These are phyloP conservation scores for Lerista edwardsae DNA, from an alignment of 2,797 vertebrate species.

Conservation along the genomic window DNA sequence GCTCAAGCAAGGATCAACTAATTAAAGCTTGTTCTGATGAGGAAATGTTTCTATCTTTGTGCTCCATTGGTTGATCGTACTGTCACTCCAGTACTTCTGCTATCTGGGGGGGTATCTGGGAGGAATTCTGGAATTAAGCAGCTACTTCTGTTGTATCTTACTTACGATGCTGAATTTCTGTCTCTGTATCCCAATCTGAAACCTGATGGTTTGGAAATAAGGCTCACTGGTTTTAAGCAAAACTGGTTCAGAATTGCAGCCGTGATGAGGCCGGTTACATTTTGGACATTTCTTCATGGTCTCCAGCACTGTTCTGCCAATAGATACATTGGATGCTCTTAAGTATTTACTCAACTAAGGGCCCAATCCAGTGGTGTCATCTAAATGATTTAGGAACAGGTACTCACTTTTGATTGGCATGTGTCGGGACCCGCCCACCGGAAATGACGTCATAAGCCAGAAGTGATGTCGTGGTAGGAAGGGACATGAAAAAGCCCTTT, in stretches of 20 bases:
- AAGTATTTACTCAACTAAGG: neutral
- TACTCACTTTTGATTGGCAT: no score
- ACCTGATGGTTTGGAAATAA: neutral
- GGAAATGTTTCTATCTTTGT: neutral
- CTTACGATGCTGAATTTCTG: neutral
- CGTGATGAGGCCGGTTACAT: neutral
- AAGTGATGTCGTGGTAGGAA: no score
- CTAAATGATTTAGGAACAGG: no score
- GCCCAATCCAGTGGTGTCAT: no score
- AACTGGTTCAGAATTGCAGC: neutral
- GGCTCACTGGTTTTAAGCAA: neutral
- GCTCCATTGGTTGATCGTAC: fast-evolving
- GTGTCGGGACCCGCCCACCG: no score
- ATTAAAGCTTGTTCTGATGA: slow-evolving; percentile 5
- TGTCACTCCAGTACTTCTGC: neutral
- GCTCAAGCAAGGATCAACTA: neutral
- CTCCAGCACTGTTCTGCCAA: neutral
- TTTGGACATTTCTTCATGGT: neutral
- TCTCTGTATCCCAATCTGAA: neutral
- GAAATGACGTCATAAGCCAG: no score
- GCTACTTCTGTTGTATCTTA: neutral
- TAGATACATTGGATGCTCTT: neutral
- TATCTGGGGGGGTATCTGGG: fast-evolving
- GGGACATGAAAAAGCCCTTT: no score
- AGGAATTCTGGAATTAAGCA: neutral